Evolutionary conservation across 2,888 invertebrate species (phyloP), one percentile per base, ranked within the genome.

Genomic region (Melanostoma mellinum): DNA sequence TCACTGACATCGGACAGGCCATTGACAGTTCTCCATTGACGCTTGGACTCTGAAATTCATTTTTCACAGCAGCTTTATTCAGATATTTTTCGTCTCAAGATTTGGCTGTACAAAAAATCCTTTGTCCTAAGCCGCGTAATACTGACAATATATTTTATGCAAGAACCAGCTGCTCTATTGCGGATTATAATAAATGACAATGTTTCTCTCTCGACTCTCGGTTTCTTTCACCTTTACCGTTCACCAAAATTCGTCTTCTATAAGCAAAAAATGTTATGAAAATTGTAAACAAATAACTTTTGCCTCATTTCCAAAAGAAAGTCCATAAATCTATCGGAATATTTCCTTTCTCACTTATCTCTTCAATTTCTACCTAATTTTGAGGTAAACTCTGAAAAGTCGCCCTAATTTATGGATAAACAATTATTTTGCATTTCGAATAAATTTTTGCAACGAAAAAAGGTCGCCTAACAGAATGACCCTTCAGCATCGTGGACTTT

Each of bases 381-480:
- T 63, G 80, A 75, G 69, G 75, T 58, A 36, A 68, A 20, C 20
- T 20, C 20, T 20, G 20, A 20, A 20, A 68, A 69, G 36, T 61
- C 68, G 20, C 61, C 69, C 63, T 53, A 58, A 46, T 58, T 74
- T 74, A 80, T 75, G 10, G 35, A 40, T 53, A 32, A 46, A 35
- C 61, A 80, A 80, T 80, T 44, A 53, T 75, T 69, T 75, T 69
- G 75, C 80, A 75, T 75, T 58, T 63, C 30, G n/a, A 52, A 75
- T 75, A 80, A 75, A 80, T 69, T 75, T 61, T 48, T 58, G 73
- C 74, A 67, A 67, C n/a, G 46, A 10, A 8, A 38, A 65, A 20
- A 58, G 72, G 71, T 60, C 60, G 38, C 55, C 52, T 35, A 6
- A 60, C 10, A 35, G 6, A 42, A 58, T 69, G 63, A 63, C 75